Evolutionary conservation across 2,888 invertebrate genomes (phyloP).

Genomic region (Polyommatus iphigenia): DNA sequence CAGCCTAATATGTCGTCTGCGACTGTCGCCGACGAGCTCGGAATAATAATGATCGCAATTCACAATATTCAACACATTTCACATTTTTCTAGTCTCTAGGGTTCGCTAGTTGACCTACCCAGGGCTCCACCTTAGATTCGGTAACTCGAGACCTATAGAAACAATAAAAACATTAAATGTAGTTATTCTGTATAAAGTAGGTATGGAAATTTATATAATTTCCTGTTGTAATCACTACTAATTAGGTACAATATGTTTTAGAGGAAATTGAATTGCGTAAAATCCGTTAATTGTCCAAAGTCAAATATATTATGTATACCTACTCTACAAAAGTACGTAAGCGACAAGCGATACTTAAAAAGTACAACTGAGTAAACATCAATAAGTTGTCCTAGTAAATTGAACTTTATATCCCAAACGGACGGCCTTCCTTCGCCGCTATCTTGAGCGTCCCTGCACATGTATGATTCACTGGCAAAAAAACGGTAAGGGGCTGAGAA

Average conservation of each 20-base stretch:
- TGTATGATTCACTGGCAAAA: constrained; percentile 74
- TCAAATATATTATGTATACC: neutral
- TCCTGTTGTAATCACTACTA: neutral
- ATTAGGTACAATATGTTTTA: no score
- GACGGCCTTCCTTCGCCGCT: constrained; percentile 39
- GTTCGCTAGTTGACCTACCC: neutral
- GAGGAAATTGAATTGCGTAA: no score
- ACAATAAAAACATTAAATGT: no score
- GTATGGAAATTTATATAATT: neutral
- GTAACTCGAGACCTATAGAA: neutral
- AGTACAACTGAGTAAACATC: neutral
- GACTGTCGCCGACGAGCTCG: neutral
- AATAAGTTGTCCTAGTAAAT: neutral
- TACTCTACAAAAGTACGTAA: neutral
- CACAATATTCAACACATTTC: neutral
- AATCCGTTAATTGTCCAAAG: neutral
- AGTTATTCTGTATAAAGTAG: no score
- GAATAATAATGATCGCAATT: constrained; percentile 23
- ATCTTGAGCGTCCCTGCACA: constrained; percentile 60
- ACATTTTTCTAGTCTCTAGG: constrained; percentile 8
- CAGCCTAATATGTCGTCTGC: constrained; percentile 9
- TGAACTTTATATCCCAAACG: neutral
- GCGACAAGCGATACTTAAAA: neutral
- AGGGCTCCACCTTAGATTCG: neutral
- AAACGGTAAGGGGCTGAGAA: constrained; percentile 53